Evolutionary conservation across 2,797 vertebrate species (phyloP).

Genomic region (Chelon labrosus): DNA sequence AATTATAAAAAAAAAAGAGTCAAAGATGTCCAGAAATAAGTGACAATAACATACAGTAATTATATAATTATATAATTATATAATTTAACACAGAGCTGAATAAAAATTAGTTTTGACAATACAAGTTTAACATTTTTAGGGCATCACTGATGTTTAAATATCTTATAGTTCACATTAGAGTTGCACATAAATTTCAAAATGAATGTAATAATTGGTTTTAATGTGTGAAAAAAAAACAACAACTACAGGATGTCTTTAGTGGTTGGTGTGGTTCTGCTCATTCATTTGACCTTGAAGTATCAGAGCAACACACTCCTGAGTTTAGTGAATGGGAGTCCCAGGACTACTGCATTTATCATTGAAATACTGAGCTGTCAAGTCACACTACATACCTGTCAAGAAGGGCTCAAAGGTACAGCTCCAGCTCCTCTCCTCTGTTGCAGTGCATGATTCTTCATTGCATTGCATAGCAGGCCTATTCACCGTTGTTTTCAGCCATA

Average conservation of each 20-base stretch:
- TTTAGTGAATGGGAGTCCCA: constrained; percentile 87
- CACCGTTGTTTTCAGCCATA: constrained; percentile 84
- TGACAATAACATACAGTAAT: neutral
- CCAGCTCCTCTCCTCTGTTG: constrained; percentile 84
- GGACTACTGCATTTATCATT: constrained; percentile 89
- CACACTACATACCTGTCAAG: constrained; percentile 87
- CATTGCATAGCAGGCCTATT: constrained; percentile 81
- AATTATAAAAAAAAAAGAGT: constrained; percentile 12
- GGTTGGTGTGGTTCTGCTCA: constrained; percentile 73
- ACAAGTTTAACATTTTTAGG: neutral
- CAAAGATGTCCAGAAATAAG: constrained; percentile 1
- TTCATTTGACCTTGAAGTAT: constrained; percentile 87
- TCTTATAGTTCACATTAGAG: neutral
- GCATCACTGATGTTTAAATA: neutral
- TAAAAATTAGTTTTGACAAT: no score
- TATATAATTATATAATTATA: neutral
- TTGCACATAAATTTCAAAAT: neutral
- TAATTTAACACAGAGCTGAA: neutral
- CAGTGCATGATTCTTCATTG: constrained; percentile 88
- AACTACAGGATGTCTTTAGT: constrained; percentile 40
- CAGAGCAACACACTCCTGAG: constrained; percentile 81
- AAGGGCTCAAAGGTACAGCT: constrained; percentile 87
- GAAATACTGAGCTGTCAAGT: constrained; percentile 90
- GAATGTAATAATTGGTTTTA: constrained; percentile 17
- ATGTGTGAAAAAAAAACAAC: neutral